A percentile compares a stretch with the other conserved stretches of the same genome.
phyloP scores from a whole-genome alignment of 2,888 invertebrate species.

The Thereva unica region DNA sequence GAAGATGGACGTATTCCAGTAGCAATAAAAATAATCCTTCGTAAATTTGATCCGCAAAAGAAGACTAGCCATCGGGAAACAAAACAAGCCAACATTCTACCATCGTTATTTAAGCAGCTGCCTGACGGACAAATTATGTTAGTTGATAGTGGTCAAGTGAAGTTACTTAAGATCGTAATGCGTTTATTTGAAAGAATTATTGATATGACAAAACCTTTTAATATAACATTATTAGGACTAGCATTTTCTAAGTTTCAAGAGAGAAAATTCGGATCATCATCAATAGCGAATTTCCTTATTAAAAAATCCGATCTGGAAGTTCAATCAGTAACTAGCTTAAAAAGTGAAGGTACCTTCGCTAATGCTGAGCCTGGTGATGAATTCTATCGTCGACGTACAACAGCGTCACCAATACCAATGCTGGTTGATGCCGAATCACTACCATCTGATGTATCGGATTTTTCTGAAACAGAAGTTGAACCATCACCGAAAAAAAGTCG shows the following conservation, averaged over 20 bases:
- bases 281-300: conserved; percentile 74
- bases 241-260: conserved; percentile 82
- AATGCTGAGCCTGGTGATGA: conserved; percentile 55
- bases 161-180: conserved; percentile 72
- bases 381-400: conserved; percentile 49
- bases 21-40: conserved; percentile 72
- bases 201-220: conserved; percentile 73
- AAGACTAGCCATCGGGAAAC: conserved; percentile 74
- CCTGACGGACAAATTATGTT: conserved; percentile 58
- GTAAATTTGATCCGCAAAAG: conserved; percentile 71
- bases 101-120: conserved; percentile 64
- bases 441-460: conserved; percentile 61
- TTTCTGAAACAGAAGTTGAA: conserved; percentile 71
- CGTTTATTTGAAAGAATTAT: conserved; percentile 75
- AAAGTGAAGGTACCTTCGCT: conserved; percentile 59
- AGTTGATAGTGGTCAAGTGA: conserved; percentile 64
- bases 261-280: conserved; percentile 68
- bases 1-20: conserved; percentile 81
- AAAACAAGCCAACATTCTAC: conserved; percentile 73
- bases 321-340: conserved; percentile 72
- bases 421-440: conserved; percentile 54
- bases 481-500: conserved; percentile 70
- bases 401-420: conserved; percentile 54
- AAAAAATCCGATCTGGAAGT: conserved; percentile 73
- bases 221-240: conserved; percentile 78